Base-by-base conservation (phyloP, 2,797 vertebrate species). In the Trachurus trachurus region DNA sequence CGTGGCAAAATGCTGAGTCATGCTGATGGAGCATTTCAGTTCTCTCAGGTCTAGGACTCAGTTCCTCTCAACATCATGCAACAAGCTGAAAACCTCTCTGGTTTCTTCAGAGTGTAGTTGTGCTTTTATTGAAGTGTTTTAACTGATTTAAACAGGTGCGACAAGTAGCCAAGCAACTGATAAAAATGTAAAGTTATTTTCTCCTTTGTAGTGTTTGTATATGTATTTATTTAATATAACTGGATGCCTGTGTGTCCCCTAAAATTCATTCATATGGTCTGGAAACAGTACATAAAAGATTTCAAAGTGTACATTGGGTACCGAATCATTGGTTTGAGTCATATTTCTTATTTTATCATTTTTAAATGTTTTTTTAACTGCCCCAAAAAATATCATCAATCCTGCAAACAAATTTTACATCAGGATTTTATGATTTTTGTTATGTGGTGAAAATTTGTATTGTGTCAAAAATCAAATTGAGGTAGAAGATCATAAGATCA, bases 1-100 rank as follows among this genome's bases (percentile, higher is more conserved):
- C 64, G 59, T 42, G 39, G 9, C 21, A 78, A 77, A 89, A 66
- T 74, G 93, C 87, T 83, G 89, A 93, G 84, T 94, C 92, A 95
- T 88, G 82, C 84, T 90, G 87, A 89, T 69, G 68, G 76, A 87
- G 82, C 79, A 59, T 74, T 93, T 87, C 74, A 68, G 64, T 79
- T 78, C 74, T 64, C 54, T 45, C 42, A 9, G 54, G 9, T 78
- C 39, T 45, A 56, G 13, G 13, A 29, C 45, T 68, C 52, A 45
- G 17, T 85, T 85, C 66, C 79, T 84, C 58, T 76, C 17, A 69
- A 42, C 0, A 4, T 29, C 60, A 74, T 6, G 17, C 39, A 64
- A 79, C 66, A 81, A 19, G 47, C 29, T 74, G 58, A 34, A 82
- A 69, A 80, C 19, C 31, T 40, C 19, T 40, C 61, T 11, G 2